These are phyloP conservation scores for Drosophila sucinea DNA, from an alignment of 1,140 invertebrate genomes.

Conservation along the genomic window DNA sequence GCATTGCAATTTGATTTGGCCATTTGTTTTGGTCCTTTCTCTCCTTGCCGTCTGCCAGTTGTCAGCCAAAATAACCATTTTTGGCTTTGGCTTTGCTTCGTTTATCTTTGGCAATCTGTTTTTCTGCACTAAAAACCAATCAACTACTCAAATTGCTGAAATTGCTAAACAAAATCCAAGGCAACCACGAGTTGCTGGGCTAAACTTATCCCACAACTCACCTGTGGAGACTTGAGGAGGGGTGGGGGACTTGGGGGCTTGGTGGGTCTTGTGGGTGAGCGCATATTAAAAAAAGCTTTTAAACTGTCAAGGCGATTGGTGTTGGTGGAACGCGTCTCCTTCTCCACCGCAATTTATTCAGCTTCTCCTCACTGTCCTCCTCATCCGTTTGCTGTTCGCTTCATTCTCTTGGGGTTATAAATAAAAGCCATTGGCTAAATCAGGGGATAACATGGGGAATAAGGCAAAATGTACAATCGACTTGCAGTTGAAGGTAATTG, in stretches of 20 bases:
- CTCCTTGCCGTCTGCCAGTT: conserved; percentile 37
- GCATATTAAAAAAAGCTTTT: conserved; percentile 79
- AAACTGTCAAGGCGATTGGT: conserved; percentile 62
- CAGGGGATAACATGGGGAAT: conserved; percentile 48
- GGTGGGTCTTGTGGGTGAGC: neutral
- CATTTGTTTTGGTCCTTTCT: neutral
- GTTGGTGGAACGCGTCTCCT: neutral
- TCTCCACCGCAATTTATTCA: conserved; percentile 5
- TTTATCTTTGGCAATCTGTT: conserved; percentile 48
- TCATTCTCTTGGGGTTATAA: conserved; percentile 48
- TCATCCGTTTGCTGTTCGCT: neutral
- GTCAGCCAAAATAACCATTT: conserved; percentile 39
- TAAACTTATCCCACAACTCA: conserved; percentile 17
- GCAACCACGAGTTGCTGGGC: conserved; percentile 29
- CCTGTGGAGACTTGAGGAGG: conserved; percentile 11
- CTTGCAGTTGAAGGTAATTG: conserved; percentile 58
- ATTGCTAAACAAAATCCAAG: conserved; percentile 59
- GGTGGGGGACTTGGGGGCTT: neutral
- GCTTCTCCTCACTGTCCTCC: conserved; percentile 27
- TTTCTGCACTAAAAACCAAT: conserved; percentile 60
- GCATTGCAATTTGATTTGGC: conserved; percentile 22
- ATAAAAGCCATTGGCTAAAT: conserved; percentile 71
- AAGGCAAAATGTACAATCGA: neutral
- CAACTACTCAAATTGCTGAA: conserved; percentile 67
- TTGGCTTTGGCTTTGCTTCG: conserved; percentile 5